Base-by-base conservation (phyloP, 2,888 invertebrate genomes). In the Ormyrus rosae region DNA sequence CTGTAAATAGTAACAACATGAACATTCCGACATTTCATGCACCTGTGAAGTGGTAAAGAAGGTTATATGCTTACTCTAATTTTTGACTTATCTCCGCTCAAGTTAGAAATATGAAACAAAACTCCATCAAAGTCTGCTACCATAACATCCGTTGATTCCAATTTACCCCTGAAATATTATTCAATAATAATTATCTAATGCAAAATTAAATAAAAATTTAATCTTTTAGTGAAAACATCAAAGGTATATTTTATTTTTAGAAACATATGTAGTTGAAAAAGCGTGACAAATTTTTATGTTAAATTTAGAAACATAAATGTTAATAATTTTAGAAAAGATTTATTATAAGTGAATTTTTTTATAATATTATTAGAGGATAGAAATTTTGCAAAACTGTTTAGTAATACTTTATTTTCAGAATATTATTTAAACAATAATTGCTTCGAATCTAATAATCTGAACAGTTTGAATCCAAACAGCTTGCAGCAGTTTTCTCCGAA, bases 111-210 rank as follows among this genome's bases (percentile, higher is more conserved):
- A 92, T 98, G 99, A 93, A 98, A 99, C 86, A 99, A 92, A 83
- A 98, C 99, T 87, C 99, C 99, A 93, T 99, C 99, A 92, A 99
- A 99, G 93, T 99, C 99, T 86, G 98, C 97, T 91, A 98, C 95
- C 85, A 94, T 95, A 88, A 99, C 96, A 93, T 99, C 98, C 91
- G 98, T 97, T 86, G 96, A 96, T 91, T 99, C 99, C 84, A 96
- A 96, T 93, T 99, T 99, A 91, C 96, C 95, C 85, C 98, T 98
- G 92, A 65, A 81, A 81, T 6, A 56, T 69, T 50, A 8, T 34
- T 61, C 63, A 51, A 67, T 34, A 34, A 34, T 34, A 34, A 34
- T 34, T 34, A 0, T 34, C 34, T 34, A 0, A 34, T 4, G 34
- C 34, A 34, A 34, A 34, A 34, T 34, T 3, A 34, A 34, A 34